Evolutionary conservation across 2,888 invertebrate species (phyloP).

Genomic region (Carpatolechia fugitivella): DNA sequence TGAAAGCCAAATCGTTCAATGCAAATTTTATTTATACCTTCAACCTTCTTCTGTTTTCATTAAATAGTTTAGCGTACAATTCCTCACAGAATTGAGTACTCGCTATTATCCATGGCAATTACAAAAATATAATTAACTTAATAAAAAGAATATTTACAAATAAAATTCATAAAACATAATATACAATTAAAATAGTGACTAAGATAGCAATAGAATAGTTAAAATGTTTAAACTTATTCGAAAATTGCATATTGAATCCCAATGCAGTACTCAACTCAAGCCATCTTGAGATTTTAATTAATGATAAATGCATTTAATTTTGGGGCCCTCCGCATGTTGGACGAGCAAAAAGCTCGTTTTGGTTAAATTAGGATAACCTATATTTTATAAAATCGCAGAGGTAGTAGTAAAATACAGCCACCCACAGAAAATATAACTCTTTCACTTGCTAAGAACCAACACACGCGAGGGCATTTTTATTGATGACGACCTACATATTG

Average conservation of each 20-base stretch:
- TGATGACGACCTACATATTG: slow-evolving; percentile 28
- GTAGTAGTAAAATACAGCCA: too few relatives aligned
- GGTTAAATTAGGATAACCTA: too few relatives aligned
- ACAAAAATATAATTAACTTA: slow-evolving; percentile 70
- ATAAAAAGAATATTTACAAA: slow-evolving; percentile 74
- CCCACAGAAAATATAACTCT: too few relatives aligned
- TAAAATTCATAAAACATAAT: slow-evolving; percentile 68
- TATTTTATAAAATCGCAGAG: too few relatives aligned
- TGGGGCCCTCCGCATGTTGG: slow-evolving; percentile 15
- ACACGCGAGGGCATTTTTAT: not conserved
- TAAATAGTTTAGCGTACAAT: slow-evolving; percentile 69
- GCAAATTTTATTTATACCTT: slow-evolving; percentile 74
- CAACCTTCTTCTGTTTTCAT: slow-evolving; percentile 68
- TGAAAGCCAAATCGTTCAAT: slow-evolving; percentile 32
- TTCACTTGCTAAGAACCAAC: not conserved
- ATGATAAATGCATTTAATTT: slow-evolving; percentile 52
- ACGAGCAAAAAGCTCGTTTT: not conserved
- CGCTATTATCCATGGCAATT: slow-evolving; percentile 72
- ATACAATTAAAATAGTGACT: slow-evolving; percentile 78
- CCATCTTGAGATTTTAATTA: slow-evolving; percentile 34
- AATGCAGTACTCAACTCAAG: slow-evolving; percentile 43
- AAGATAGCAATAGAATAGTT: slow-evolving; percentile 60
- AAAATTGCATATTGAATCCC: slow-evolving; percentile 49
- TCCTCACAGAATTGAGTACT: slow-evolving; percentile 64
- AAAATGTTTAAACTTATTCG: slow-evolving; percentile 55